These are phyloP conservation scores for Terrapene triunguis DNA, from an alignment of 2,113 vertebrate species.

Conservation along the genomic window DNA sequence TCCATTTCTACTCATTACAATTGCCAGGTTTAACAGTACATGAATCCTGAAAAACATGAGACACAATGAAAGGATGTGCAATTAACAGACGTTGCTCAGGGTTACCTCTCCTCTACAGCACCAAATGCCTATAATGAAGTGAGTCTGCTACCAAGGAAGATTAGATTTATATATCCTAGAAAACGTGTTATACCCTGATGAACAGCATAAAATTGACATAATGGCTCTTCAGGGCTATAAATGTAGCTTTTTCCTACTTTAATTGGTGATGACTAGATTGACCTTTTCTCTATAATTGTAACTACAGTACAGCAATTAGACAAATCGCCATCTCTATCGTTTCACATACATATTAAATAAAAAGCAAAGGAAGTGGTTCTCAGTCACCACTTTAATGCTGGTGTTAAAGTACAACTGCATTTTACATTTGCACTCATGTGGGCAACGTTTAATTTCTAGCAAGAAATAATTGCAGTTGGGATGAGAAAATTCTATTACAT, in stretches of 20 bases:
- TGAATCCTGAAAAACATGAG: slow-evolving; percentile 50
- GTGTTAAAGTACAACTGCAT: not conserved
- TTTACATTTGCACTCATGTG: not conserved
- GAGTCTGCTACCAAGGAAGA: slow-evolving; percentile 55
- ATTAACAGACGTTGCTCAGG: slow-evolving; percentile 63
- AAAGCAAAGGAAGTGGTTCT: slow-evolving; percentile 25
- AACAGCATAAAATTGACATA: slow-evolving; percentile 77
- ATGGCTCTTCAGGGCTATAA: slow-evolving; percentile 73
- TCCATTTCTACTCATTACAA: slow-evolving; percentile 43
- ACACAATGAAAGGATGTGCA: slow-evolving; percentile 52
- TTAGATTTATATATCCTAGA: slow-evolving; percentile 70
- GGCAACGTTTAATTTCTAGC: not conserved
- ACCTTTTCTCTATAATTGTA: slow-evolving; percentile 81
- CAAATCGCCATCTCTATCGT: slow-evolving; percentile 45
- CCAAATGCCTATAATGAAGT: slow-evolving; percentile 57
- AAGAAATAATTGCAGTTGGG: not conserved
- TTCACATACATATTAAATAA: slow-evolving; percentile 56
- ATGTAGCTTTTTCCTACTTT: slow-evolving; percentile 72
- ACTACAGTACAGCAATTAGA: slow-evolving; percentile 76
- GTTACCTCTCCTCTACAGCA: slow-evolving; percentile 72
- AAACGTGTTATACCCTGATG: slow-evolving; percentile 66
- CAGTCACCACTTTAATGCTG: slow-evolving; percentile 32
- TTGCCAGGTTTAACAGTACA: slow-evolving; percentile 37
- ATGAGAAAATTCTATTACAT: not conserved
- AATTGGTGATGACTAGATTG: slow-evolving; percentile 80